Conservation (phyloP, 2,888 invertebrate genomes). For the Platycheirus albimanus region DNA sequence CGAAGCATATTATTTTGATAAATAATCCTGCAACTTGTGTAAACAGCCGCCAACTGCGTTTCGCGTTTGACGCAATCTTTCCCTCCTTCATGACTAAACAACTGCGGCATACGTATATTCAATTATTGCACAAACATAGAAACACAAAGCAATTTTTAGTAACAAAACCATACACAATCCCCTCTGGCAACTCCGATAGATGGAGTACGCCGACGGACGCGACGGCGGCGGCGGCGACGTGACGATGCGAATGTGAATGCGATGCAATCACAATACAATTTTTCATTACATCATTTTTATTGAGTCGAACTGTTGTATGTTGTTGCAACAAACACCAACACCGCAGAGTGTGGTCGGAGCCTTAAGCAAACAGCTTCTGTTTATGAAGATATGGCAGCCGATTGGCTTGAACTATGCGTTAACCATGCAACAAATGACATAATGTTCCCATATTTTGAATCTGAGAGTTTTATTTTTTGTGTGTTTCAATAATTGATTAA, state of each 20-base stretch:
- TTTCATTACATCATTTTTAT: conserved; percentile 58
- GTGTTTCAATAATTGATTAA: not conserved
- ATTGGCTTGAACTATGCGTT: not conserved
- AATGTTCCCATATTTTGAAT: conserved; percentile 2
- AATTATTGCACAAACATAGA: conserved; percentile 33
- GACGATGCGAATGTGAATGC: not conserved
- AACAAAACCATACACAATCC: conserved; percentile 26
- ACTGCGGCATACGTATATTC: not conserved
- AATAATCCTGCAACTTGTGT: conserved; percentile 1
- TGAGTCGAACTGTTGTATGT: too few species aligned
- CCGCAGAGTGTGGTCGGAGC: conserved; percentile 4
- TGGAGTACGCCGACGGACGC: not conserved
- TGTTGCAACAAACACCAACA: conserved; percentile 12
- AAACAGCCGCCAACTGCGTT: not conserved
- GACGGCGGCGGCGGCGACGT: not conserved
- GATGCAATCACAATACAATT: conserved; percentile 57
- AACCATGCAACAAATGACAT: not conserved
- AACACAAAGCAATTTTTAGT: conserved; percentile 26
- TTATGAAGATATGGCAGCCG: not conserved
- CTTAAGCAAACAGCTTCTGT: conserved; percentile 27
- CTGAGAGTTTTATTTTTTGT: not conserved
- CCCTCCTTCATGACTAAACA: conserved; percentile 1
- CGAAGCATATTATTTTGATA: conserved; percentile 17
- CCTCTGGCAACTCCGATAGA: not conserved
- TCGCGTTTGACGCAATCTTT: conserved; percentile 15